These are phyloP conservation scores for Morus bassanus DNA, from an alignment of 2,797 vertebrate genomes.

Conservation along the genomic window DNA sequence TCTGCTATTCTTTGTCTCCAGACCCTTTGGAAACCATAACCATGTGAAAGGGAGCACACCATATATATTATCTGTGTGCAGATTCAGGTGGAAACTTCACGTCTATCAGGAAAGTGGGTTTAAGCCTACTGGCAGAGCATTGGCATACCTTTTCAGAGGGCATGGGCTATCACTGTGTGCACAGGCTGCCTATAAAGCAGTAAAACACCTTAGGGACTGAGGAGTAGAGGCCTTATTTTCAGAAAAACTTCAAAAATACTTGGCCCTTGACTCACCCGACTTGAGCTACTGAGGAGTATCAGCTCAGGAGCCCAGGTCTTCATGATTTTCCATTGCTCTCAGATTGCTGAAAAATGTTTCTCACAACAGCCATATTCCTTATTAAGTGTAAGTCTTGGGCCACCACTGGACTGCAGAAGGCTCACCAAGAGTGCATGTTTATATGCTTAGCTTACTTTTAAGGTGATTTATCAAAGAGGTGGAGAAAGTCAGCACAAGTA, in stretches of 20 bases:
- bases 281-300: not conserved
- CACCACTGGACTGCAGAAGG: not conserved
- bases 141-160: not conserved
- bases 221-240: not conserved
- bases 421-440: not conserved
- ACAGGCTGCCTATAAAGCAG: not conserved
- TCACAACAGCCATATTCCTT: not conserved
- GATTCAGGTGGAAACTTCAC: not conserved
- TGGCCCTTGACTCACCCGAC: not conserved
- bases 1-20: not conserved
- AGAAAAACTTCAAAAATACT: not conserved
- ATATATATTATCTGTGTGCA: not conserved
- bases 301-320: not conserved
- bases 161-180: fast-evolving
- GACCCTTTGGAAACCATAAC: not conserved
- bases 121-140: not conserved
- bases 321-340: not conserved
- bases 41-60: not conserved
- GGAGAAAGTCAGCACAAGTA: not conserved
- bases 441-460: not conserved
- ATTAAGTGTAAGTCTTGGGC: not conserved
- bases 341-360: not conserved
- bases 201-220: not conserved
- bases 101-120: not conserved
- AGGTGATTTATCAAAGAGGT: not conserved